Percentiles rank a stretch among this genome's conserved stretches.
Conservation (phyloP, 2,113 vertebrate genomes). For the Spermophilus dauricus region DNA sequence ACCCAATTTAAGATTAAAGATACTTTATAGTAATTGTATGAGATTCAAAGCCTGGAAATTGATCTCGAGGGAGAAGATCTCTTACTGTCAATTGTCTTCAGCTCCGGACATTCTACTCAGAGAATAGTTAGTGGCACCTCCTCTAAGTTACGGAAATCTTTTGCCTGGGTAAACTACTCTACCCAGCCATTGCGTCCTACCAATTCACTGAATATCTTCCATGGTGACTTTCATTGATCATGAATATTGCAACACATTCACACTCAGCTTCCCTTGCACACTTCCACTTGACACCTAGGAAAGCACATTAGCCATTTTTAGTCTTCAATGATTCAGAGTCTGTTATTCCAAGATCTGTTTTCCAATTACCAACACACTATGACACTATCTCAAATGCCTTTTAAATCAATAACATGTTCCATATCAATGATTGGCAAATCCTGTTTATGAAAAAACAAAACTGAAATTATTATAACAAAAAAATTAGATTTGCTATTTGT, state of each 20-base stretch:
- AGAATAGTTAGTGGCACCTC: neutral
- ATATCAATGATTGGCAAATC: neutral
- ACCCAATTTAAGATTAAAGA: neutral
- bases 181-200: too few species aligned
- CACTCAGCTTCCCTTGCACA: neutral
- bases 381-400: neutral
- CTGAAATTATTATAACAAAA: neutral
- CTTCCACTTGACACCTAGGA: neutral
- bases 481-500: neutral
- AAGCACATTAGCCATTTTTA: neutral
- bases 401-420: neutral
- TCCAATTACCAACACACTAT: neutral
- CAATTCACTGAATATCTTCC: neutral
- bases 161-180: too few species aligned
- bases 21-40: neutral
- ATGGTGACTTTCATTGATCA: neutral
- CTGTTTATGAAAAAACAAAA: neutral
- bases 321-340: neutral
- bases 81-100: neutral
- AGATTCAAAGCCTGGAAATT: neutral
- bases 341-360: neutral
- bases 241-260: neutral
- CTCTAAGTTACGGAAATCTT: neutral
- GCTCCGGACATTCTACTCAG: neutral
- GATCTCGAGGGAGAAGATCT: too few species aligned